Conservation (phyloP, 1,140 invertebrate genomes). For the Penaeus vannamei region DNA sequence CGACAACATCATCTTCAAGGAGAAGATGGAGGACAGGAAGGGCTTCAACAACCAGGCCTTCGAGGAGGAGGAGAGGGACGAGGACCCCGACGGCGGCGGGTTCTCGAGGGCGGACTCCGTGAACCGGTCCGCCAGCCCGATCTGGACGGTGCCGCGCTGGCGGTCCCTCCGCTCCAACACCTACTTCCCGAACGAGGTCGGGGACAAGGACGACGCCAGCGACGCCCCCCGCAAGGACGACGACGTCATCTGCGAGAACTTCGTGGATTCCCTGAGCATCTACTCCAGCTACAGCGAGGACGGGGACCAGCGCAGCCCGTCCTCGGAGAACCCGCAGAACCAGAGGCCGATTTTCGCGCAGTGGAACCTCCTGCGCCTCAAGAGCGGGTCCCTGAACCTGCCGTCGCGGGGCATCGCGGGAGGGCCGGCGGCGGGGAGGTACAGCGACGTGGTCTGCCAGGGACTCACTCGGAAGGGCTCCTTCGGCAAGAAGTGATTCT, state of each 20-base stretch:
- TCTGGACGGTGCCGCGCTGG: slow-evolving; percentile 52
- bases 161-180: slow-evolving; percentile 12
- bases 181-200: slow-evolving; percentile 39
- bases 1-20: slow-evolving; percentile 46
- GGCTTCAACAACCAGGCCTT: slow-evolving; percentile 24
- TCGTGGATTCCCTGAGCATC: not conserved
- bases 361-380: not conserved
- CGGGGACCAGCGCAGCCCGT: not conserved
- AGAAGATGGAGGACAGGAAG: slow-evolving; percentile 22
- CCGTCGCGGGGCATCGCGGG: not conserved
- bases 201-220: not conserved
- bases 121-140: not conserved
- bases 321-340: not conserved
- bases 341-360: not conserved
- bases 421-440: too few species aligned
- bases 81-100: not conserved
- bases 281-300: not conserved
- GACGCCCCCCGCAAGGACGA: too few species aligned
- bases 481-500: too few species aligned
- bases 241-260: not conserved
- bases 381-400: not conserved
- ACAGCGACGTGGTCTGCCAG: not conserved
- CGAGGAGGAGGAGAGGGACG: slow-evolving; percentile 35
- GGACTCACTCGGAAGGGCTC: not conserved
- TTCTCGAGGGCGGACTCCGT: not conserved